Evolutionary conservation across 2,888 invertebrate species (phyloP).

Genomic region (Coleophora flavipennella): DNA sequence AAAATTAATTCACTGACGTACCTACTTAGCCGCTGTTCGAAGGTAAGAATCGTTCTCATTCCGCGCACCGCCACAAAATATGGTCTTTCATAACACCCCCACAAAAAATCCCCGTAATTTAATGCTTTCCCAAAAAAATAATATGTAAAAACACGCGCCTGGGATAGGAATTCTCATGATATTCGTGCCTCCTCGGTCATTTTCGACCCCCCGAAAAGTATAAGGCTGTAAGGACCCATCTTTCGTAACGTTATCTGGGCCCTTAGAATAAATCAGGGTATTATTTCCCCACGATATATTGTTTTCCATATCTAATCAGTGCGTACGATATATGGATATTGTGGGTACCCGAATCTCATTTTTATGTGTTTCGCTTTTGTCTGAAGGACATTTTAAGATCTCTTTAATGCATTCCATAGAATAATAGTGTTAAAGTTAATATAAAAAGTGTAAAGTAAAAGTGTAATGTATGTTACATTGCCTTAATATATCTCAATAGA

Average conservation of each 20-base stretch:
- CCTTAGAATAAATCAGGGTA: constrained; percentile 59
- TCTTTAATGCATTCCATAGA: too few species aligned
- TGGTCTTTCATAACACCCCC: constrained; percentile 53
- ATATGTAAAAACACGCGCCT: constrained; percentile 59
- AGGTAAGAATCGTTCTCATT: constrained; percentile 45
- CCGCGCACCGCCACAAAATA: constrained; percentile 56
- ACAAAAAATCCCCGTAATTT: constrained; percentile 57
- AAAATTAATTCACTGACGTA: constrained; percentile 1
- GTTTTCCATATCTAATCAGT: constrained; percentile 65
- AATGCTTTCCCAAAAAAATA: constrained; percentile 51
- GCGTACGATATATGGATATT: constrained; percentile 51
- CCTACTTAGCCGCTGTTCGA: constrained; percentile 35
- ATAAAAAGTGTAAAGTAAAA: too few species aligned
- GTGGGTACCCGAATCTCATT: constrained; percentile 18
- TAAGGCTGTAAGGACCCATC: constrained; percentile 41
- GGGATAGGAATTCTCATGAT: constrained; percentile 36
- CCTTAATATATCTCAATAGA: too few species aligned
- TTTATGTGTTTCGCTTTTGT: too few species aligned
- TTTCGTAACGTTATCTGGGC: constrained; percentile 53
- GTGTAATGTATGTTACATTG: too few species aligned
- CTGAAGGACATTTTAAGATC: too few species aligned
- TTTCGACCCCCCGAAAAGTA: constrained; percentile 45
- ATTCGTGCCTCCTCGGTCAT: constrained; percentile 42
- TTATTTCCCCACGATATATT: constrained; percentile 58
- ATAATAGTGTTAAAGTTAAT: too few species aligned